Evolutionary conservation across 2,113 vertebrate genomes (phyloP).

Genomic region (Motacilla alba): DNA sequence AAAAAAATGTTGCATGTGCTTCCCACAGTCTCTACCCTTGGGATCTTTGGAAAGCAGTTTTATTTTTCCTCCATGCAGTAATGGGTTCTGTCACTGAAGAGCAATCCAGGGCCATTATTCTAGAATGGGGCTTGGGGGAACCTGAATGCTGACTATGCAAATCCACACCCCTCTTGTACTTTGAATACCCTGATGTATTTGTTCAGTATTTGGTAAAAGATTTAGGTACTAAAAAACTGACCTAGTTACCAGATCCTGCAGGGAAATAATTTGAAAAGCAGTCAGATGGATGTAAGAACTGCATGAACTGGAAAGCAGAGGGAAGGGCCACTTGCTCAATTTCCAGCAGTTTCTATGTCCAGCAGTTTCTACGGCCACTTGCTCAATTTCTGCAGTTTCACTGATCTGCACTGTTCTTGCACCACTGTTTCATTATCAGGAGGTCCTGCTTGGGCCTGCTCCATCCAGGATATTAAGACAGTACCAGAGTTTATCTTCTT

Average conservation of each 20-base stretch:
- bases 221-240: constrained; percentile 29
- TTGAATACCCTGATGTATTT: background rate
- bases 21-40: background rate
- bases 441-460: background rate
- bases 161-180: background rate
- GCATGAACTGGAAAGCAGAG: background rate
- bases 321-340: background rate
- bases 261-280: background rate
- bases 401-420: background rate
- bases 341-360: background rate
- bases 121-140: background rate
- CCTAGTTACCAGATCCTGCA: background rate
- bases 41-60: constrained; percentile 50
- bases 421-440: background rate
- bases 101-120: background rate
- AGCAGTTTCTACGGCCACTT: too few relatives aligned
- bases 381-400: too few relatives aligned
- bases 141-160: constrained; percentile 36
- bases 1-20: constrained; percentile 24
- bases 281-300: background rate
- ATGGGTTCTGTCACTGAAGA: background rate
- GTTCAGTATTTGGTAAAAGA: background rate
- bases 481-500: background rate
- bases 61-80: constrained; percentile 9
- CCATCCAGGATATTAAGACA: background rate